phyloP scores from a whole-genome alignment of 2,888 invertebrate genomes.

The Anthrax anthrax region DNA sequence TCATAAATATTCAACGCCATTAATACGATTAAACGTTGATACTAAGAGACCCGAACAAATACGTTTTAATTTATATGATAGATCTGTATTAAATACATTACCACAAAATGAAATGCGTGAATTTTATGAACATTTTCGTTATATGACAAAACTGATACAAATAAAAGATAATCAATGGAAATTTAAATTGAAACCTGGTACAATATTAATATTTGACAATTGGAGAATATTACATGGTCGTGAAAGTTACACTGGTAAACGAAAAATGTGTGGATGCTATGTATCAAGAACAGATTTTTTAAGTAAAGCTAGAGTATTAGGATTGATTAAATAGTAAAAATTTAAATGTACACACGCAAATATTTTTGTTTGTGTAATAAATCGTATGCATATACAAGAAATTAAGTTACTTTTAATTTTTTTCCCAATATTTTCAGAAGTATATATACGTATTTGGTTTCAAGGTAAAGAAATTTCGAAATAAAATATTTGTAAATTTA shows the following conservation, averaged over 20 bases:
- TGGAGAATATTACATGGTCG: conserved; percentile 66
- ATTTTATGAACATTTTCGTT: conserved; percentile 47
- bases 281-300: conserved; percentile 54
- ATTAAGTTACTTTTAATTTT: too few species aligned
- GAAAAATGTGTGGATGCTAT: conserved; percentile 57
- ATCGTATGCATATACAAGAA: too few species aligned
- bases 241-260: conserved; percentile 48
- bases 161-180: conserved; percentile 40
- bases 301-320: conserved; percentile 41
- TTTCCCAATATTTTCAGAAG: too few species aligned
- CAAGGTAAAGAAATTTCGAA: too few species aligned
- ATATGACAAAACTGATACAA: conserved; percentile 39
- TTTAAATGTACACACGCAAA: neutral
- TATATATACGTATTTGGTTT: too few species aligned
- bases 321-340: conserved; percentile 31
- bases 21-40: conserved; percentile 41
- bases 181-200: conserved; percentile 51
- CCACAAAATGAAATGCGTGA: conserved; percentile 37
- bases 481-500: too few species aligned
- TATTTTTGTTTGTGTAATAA: too few species aligned
- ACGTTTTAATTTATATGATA: conserved; percentile 61
- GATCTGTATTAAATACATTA: conserved; percentile 45
- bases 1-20: conserved; percentile 41
- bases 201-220: conserved; percentile 60
- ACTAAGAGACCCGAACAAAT: conserved; percentile 45